These are phyloP conservation scores for Epinephelus moara DNA, from an alignment of 2,113 vertebrate species.

Conservation along the genomic window DNA sequence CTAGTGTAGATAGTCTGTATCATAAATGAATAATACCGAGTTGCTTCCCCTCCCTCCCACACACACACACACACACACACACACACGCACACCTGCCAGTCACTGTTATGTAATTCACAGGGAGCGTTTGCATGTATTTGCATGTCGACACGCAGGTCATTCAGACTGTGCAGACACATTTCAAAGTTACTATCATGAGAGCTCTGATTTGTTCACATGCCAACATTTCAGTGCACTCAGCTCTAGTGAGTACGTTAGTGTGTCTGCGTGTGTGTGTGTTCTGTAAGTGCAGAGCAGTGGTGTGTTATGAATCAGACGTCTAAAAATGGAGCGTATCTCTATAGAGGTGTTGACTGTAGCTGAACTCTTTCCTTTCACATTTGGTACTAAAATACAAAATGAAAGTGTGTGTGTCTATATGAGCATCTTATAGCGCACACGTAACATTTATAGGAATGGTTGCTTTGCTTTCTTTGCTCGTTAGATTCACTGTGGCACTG, in stretches of 20 bases:
- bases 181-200: conserved; percentile 9
- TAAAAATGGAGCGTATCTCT: conserved; percentile 18
- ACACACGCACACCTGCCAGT: conserved; percentile 31
- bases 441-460: neutral
- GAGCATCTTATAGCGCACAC: neutral
- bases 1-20: neutral
- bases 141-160: conserved; percentile 18
- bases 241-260: neutral
- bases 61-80: conserved; percentile 22
- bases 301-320: conserved; percentile 18
- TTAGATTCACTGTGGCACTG: neutral
- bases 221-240: conserved; percentile 14
- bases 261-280: neutral
- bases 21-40: neutral
- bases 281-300: conserved; percentile 5
- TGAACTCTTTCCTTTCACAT: neutral
- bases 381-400: conserved; percentile 13
- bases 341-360: conserved; percentile 4
- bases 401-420: neutral
- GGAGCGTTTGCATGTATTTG: conserved; percentile 13
- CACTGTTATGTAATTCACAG: conserved; percentile 26
- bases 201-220: conserved; percentile 29
- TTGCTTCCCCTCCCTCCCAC: neutral
- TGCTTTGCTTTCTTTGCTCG: neutral
- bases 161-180: conserved; percentile 35